These are phyloP conservation scores for Helicoverpa armigera DNA, from an alignment of 1,140 invertebrate species.

Conservation along the genomic window DNA sequence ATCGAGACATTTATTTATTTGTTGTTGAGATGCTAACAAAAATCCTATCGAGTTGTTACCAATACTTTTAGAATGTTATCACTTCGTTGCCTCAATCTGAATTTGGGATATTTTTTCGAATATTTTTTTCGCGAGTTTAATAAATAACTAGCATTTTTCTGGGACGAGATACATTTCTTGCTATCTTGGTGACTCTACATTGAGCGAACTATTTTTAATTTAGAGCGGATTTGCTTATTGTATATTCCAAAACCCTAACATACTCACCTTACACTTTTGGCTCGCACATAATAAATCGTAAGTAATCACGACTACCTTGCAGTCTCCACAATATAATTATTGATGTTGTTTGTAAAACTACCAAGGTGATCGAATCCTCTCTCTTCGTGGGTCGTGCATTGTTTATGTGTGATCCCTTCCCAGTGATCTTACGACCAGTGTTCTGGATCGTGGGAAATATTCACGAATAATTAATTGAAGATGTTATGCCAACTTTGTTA, in stretches of 20 bases:
- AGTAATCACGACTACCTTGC: conserved; percentile 31
- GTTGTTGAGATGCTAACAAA: too few species aligned
- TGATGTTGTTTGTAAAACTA: conserved; percentile 41
- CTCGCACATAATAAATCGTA: conserved; percentile 3
- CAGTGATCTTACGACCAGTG: conserved; percentile 26
- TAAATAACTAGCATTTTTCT: too few species aligned
- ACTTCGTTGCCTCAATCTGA: too few species aligned
- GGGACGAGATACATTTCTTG: too few species aligned
- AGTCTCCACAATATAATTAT: conserved; percentile 29
- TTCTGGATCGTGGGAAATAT: conserved; percentile 39
- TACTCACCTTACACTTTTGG: neutral
- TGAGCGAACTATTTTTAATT: too few species aligned
- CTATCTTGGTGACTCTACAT: too few species aligned
- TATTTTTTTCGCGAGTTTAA: too few species aligned
- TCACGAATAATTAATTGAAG: neutral
- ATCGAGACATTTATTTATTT: too few species aligned
- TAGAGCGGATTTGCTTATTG: too few species aligned
- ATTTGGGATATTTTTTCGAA: too few species aligned
- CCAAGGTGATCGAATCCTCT: conserved; percentile 48
- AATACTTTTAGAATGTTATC: too few species aligned
- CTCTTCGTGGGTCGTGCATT: conserved; percentile 34
- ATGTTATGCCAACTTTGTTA: neutral
- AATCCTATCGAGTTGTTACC: too few species aligned
- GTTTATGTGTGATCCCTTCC: conserved; percentile 43
- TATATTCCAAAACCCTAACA: neutral